Evolutionary conservation across 2,797 vertebrate genomes (phyloP).

Genomic region (Hypotaenidia philippensis): DNA sequence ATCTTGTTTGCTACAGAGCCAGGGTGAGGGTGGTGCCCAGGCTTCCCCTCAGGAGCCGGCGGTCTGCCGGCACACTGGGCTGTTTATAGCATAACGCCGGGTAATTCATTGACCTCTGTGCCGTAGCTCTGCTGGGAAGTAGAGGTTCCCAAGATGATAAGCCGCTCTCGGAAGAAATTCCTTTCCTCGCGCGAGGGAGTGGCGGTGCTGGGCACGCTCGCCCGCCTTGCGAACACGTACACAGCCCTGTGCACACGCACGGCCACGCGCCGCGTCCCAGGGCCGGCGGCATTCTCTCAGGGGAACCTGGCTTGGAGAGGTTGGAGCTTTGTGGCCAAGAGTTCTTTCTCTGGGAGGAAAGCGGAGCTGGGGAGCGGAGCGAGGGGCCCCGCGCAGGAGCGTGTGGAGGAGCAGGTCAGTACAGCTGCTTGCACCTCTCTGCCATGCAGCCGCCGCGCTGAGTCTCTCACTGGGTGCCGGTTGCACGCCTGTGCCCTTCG

Average conservation of each 20-base stretch:
- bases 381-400: not conserved
- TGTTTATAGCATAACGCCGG: not conserved
- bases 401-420: constrained; percentile 47
- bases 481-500: not conserved
- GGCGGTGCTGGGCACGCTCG: not conserved
- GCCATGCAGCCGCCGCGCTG: not conserved
- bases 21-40: not conserved
- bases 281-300: not conserved
- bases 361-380: not conserved
- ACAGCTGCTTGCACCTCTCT: not conserved
- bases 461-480: not conserved
- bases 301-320: not conserved
- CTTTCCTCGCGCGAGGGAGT: constrained; percentile 27
- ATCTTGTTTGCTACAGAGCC: not conserved
- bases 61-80: not conserved
- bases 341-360: not conserved
- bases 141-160: constrained; percentile 66
- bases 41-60: not conserved
- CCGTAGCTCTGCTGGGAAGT: constrained; percentile 44
- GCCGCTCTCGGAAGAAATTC: constrained; percentile 37
- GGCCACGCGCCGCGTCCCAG: rapidly evolving
- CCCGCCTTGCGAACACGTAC: not conserved
- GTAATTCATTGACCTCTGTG: constrained; percentile 50
- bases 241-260: not conserved
- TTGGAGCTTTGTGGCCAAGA: not conserved